Base-by-base conservation (phyloP, 35 echinoderm and acorn worm species). In the Amphiura filiformis region DNA sequence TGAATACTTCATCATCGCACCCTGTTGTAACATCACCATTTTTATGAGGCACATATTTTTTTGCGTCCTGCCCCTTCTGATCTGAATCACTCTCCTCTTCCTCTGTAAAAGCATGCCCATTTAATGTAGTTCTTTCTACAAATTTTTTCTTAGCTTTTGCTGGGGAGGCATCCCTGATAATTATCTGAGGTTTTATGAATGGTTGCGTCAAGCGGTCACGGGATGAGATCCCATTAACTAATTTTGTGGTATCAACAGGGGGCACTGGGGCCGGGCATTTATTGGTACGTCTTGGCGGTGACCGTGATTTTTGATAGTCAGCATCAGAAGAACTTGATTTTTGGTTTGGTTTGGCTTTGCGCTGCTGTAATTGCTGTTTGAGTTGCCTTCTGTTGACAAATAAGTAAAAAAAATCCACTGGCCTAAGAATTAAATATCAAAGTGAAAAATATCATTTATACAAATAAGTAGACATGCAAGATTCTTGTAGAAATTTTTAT, bases 11-110 rank as follows among this genome's bases (percentile, higher is more conserved):
- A 1, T 82, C 86, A 0, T 78, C 64, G 20, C 86, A 92, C 22
- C 88, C 94, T 5, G 94, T 85, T 1, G 90, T 87, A 37, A 81
- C 91, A 39, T 93, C 89, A 31, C 81, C 95, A 23, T 78, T 57
- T 13, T 49, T 34, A 12, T 39, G 85, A 38, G 85, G 76, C 32
- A 94, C 65, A 77, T 97, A 97, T 33, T 36, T 36, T 12, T 26
- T 26, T 26, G 61, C 2, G 41, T 56, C 57, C 30, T 77, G 85
- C 0, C 38, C 85, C 32, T 39, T 57, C 36, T 39, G 37, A 34
- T 88, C 87, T 15, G 47, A 80, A 80, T 90, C 75, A 35, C 61
- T 39, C 38, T 70, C 78, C 3, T 82, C 41, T 65, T 80, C 40
- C 82, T 80, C 49, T 70, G 39, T 39, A 61, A n/a, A 57, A 61